A percentile compares a stretch with the other conserved stretches of the same genome.
phyloP scores from a whole-genome alignment of 2,888 invertebrate species.

The Byasa hedistus region DNA sequence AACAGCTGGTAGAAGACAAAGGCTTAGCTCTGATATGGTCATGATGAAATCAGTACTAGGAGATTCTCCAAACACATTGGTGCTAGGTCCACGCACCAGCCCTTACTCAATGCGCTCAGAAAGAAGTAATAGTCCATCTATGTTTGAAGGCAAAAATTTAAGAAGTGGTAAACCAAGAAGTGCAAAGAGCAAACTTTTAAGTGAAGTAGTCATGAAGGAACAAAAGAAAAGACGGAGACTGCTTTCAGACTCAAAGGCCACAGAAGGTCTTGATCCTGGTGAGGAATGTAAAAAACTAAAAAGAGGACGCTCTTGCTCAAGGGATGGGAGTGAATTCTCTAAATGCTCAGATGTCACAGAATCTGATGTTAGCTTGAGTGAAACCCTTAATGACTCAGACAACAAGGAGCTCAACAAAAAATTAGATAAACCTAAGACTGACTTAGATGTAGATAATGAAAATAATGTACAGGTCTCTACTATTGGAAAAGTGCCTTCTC shows the following conservation, averaged over 20 bases:
- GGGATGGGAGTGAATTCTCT: constrained; percentile 81
- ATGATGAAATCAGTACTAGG: constrained; percentile 73
- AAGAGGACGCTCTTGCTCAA: constrained; percentile 72
- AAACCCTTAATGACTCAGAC: constrained; percentile 70
- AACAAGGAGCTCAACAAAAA: constrained; percentile 75
- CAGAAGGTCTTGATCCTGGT: constrained; percentile 56
- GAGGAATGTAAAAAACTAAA: constrained; percentile 71
- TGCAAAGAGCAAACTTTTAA: constrained; percentile 76
- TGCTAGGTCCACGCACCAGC: constrained; percentile 72
- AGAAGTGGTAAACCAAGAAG: constrained; percentile 84
- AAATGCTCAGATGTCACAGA: constrained; percentile 82
- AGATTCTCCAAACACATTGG: constrained; percentile 61
- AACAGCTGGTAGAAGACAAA: constrained; percentile 64
- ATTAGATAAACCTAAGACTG: constrained; percentile 78
- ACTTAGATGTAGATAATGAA: constrained; percentile 79
- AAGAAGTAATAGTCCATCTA: constrained; percentile 74
- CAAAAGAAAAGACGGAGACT: constrained; percentile 77
- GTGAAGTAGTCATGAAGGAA: constrained; percentile 80
- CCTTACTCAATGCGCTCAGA: constrained; percentile 83
- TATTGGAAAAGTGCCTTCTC: constrained; percentile 78
- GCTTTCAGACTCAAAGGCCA: constrained; percentile 76
- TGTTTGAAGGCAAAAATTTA: constrained; percentile 77
- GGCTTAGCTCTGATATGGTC: constrained; percentile 70
- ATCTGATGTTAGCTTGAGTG: constrained; percentile 82
- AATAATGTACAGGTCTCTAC: constrained; percentile 78